Base-by-base conservation (phyloP, 1,140 invertebrate species). In the Drosophila insularis region DNA sequence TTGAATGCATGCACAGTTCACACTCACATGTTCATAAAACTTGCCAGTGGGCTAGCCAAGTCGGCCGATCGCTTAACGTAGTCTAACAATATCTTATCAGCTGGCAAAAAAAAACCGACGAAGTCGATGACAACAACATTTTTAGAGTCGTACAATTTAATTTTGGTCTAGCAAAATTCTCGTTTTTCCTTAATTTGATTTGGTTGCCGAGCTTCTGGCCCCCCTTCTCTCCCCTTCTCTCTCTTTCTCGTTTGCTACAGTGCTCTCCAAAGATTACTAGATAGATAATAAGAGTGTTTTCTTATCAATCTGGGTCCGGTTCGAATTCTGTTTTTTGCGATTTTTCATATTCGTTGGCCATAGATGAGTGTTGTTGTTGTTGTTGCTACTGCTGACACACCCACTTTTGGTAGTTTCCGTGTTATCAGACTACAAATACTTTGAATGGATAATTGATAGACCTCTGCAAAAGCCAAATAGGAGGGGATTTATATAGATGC, bases 301-400 rank as follows among this genome's bases (percentile, higher is more conserved):
- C 72, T 75, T 75, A 75, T 75, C 73, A 75, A 75, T 75, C 59
- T 75, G 73, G 73, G 73, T 75, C 73, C 74, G 73, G 50, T 53
- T 8, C 21, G 60, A 65, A 31, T 55, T 56, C 53, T 75, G 32
- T 35, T 23, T 35, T 23, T 43, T 23, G 58, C 17, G 14, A 21
- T 40, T 35, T 62, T 40, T 60, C 58, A 32, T 17, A 39, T 46
- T 62, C 39, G 56, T 53, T 32, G 19, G 74, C 59, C 74, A 76
- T 67, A 76, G 43, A 50, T 50, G 43, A 50, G 43, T 50, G 43
- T 50, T 50, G 43, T 21, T 50, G 43, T 11, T 50, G 17, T 11
- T 50, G 14, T n/a, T 14, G 39, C 39, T 31, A 5, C 27, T 31
- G 32, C 32, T 35, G 32, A 50, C 43, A 50, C 43, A 50, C 43